Percentiles rank a stretch among this genome's conserved stretches.
These are phyloP conservation scores for Platygyra sinensis DNA, from an alignment of 64 coral and sea anemone species.

Conservation along the genomic window DNA sequence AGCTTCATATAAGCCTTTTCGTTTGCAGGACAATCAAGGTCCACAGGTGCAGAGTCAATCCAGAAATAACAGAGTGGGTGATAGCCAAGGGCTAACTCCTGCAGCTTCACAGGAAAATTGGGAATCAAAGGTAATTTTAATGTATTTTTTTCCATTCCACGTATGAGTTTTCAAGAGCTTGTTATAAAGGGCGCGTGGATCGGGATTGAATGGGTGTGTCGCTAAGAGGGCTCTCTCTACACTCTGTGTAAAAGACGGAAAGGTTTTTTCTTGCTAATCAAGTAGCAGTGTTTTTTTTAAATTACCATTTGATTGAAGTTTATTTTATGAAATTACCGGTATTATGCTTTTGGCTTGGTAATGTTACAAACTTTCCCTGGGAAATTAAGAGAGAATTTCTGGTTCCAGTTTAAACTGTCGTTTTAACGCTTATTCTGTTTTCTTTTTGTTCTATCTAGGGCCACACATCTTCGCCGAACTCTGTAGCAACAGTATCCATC, in stretches of 20 bases:
- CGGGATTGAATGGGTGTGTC: no score
- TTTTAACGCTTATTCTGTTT: neutral
- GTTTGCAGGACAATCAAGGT: neutral
- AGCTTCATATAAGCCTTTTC: neutral
- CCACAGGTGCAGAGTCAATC: neutral
- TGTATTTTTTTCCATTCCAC: neutral
- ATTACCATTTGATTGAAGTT: no score
- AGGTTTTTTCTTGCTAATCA: no score
- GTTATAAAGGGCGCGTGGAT: neutral
- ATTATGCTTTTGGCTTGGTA: no score
- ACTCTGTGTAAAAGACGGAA: no score
- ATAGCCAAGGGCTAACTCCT: neutral
- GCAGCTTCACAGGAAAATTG: neutral
- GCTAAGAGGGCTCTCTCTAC: no score
- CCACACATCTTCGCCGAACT: neutral
- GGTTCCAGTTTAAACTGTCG: no score
- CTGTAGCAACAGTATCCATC: conserved; percentile 71
- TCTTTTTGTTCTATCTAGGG: neutral
- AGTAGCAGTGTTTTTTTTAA: no score
- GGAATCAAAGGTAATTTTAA: conserved; percentile 19
- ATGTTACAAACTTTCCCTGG: no score
- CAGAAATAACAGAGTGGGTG: conserved; percentile 4
- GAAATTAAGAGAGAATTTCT: no score
- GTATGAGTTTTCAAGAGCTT: neutral
- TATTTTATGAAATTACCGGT: no score